Evolutionary conservation across 2,888 invertebrate genomes (phyloP).

Genomic region (Drosophila hawaiiensis): DNA sequence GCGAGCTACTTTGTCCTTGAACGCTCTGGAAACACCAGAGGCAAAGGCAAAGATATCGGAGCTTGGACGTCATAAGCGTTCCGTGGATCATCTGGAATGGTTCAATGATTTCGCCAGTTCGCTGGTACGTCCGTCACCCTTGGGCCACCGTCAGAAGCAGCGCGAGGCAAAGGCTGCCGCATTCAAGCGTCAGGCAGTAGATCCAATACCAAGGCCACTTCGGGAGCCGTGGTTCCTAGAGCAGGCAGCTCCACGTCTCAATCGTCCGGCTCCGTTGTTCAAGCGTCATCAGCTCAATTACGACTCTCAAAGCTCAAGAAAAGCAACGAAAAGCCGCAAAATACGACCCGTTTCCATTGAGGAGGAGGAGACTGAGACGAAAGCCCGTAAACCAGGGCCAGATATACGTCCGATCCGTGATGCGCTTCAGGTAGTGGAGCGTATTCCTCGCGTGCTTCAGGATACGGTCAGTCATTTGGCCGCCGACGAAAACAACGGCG

Average conservation of each 20-base stretch:
- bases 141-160: conserved; percentile 53
- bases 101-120: conserved; percentile 79
- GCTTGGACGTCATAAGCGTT: conserved; percentile 68
- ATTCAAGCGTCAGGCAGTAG: conserved; percentile 36
- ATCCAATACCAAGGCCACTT: not conserved
- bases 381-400: conserved; percentile 7
- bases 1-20: conserved; percentile 23
- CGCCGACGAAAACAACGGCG: conserved; percentile 52
- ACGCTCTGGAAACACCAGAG: conserved; percentile 43
- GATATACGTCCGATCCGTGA: conserved; percentile 69
- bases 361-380: conserved; percentile 25
- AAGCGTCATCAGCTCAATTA: conserved; percentile 29
- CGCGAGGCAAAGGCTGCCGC: conserved; percentile 35
- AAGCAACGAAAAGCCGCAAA: conserved; percentile 36
- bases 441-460: conserved; percentile 66
- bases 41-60: conserved; percentile 27
- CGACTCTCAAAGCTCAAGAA: conserved; percentile 15
- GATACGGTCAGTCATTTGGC: conserved; percentile 68
- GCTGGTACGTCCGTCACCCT: conserved; percentile 81
- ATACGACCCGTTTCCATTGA: conserved; percentile 25
- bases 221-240: conserved; percentile 70
- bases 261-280: conserved; percentile 63
- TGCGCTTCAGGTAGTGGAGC: conserved; percentile 69
- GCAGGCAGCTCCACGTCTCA: conserved; percentile 50
- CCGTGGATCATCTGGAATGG: conserved; percentile 80